phyloP scores from a whole-genome alignment of 2,797 vertebrate genomes.

The Sardinella longiceps region DNA sequence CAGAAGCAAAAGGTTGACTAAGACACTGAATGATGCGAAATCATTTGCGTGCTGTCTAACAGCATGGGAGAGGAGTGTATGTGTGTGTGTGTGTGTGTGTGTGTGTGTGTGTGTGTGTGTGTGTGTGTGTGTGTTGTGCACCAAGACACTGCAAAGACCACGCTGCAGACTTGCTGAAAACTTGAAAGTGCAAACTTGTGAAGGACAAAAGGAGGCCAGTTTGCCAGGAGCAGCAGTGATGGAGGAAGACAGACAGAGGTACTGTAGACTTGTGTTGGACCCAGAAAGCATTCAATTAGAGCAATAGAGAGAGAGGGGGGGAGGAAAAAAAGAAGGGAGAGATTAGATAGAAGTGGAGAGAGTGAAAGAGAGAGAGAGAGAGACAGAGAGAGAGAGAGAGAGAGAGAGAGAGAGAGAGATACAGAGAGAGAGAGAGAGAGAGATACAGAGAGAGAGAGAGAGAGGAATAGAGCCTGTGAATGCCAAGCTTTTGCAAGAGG shows the following conservation, averaged over 20 bases:
- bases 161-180: background rate
- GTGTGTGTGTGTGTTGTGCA: background rate
- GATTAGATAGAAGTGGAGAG: conserved; percentile 32
- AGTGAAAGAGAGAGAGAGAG: conserved; percentile 8
- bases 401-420: background rate
- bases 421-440: background rate
- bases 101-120: conserved; percentile 3
- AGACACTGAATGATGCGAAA: background rate
- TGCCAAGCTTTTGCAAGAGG: background rate
- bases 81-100: background rate
- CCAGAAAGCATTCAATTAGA: conserved; percentile 16
- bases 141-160: background rate
- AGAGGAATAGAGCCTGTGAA: background rate
- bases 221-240: background rate
- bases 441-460: background rate
- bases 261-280: conserved; percentile 10
- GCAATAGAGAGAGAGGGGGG: background rate
- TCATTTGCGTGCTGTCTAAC: background rate
- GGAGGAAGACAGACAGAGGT: background rate
- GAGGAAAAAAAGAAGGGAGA: conserved; percentile 46
- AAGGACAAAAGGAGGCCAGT: conserved; percentile 1
- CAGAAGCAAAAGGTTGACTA: background rate
- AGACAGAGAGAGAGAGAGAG: background rate
- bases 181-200: background rate
- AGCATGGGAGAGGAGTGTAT: background rate